Percentiles rank a stretch among this genome's conserved stretches.
Conservation (phyloP, 2,113 vertebrate species). For the Orientallactaga bullata region DNA sequence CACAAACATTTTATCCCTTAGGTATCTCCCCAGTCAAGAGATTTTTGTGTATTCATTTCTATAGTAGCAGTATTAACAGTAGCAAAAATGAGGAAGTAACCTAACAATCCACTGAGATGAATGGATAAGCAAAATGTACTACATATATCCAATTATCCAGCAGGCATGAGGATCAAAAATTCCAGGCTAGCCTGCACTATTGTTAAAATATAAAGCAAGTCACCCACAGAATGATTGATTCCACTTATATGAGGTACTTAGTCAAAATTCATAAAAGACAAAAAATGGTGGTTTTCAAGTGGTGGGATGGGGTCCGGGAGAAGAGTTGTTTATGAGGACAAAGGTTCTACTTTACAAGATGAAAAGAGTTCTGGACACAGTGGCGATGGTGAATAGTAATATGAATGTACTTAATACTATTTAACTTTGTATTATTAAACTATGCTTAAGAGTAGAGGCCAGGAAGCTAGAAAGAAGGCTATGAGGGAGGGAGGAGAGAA, state of each 20-base stretch:
- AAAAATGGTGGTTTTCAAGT: background rate
- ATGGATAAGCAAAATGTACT: conserved; percentile 19
- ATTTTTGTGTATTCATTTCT: background rate
- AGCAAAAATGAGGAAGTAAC: conserved; percentile 10
- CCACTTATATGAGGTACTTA: conserved; percentile 28
- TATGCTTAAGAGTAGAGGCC: too few species aligned
- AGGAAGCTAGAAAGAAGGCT: too few species aligned
- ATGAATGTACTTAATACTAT: background rate
- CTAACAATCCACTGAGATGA: background rate
- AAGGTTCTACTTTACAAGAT: background rate
- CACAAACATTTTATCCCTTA: too few species aligned
- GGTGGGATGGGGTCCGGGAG: background rate
- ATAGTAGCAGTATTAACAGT: background rate
- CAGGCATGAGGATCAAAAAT: background rate
- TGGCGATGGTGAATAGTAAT: background rate
- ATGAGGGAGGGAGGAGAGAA: too few species aligned
- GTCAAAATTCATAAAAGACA: background rate
- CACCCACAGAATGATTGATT: background rate
- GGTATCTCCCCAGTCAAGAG: background rate
- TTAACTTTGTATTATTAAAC: background rate
- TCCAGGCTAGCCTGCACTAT: background rate
- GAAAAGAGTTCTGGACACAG: background rate
- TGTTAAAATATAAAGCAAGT: background rate
- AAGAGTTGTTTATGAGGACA: background rate
- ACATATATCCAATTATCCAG: conserved; percentile 27